Percentiles rank a stretch among this genome's conserved stretches.
Conservation (phyloP, 2,888 invertebrate genomes). For the Heliconius charithonia region DNA sequence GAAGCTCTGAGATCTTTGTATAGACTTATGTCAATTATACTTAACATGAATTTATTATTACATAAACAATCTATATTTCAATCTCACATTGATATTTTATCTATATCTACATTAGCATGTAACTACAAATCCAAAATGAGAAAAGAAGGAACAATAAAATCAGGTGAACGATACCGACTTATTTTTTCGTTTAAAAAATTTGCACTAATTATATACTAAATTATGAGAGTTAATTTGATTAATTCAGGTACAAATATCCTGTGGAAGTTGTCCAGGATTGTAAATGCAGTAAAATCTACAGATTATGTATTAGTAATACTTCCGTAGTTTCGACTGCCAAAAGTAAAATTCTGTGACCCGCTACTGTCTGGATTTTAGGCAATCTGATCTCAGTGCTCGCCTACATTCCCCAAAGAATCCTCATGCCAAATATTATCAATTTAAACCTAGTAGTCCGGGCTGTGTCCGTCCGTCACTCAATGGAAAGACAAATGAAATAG, state of each 20-base stretch:
- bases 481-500: neutral
- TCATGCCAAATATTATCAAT: too few relatives aligned
- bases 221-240: neutral
- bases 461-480: neutral
- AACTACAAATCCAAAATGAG: neutral
- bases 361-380: neutral
- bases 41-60: slow-evolving; percentile 17
- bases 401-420: too few relatives aligned
- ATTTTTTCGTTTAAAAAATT: slow-evolving; percentile 5
- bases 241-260: neutral
- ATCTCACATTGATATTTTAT: slow-evolving; percentile 7
- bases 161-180: slow-evolving; percentile 8
- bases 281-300: neutral
- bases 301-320: neutral
- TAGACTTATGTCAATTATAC: slow-evolving; percentile 23
- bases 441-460: too few relatives aligned
- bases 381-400: too few relatives aligned
- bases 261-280: neutral
- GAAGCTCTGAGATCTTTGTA: neutral
- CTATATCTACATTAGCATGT: neutral
- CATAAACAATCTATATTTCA: slow-evolving; percentile 14
- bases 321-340: neutral
- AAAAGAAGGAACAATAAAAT: slow-evolving; percentile 7
- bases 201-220: neutral
- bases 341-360: neutral